These are phyloP conservation scores for Psilopsiagon aymara DNA, from an alignment of 2,113 vertebrate genomes.

Conservation along the genomic window DNA sequence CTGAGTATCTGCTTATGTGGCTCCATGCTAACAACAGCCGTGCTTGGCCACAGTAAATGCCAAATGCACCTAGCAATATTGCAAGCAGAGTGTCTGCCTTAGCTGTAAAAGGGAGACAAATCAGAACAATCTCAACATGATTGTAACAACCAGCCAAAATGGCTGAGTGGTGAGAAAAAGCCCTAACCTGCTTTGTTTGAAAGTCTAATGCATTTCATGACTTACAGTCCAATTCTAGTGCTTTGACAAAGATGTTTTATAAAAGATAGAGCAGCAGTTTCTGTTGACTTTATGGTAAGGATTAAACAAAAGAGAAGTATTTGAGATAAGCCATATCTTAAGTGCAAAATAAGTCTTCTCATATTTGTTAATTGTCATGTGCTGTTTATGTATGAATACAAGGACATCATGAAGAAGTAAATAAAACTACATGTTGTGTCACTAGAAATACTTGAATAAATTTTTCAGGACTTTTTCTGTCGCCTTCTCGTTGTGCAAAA, in stretches of 20 bases:
- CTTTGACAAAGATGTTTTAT: neutral
- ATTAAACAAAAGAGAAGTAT: neutral
- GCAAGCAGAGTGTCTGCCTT: neutral
- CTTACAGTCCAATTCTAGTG: neutral
- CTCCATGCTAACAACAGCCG: neutral
- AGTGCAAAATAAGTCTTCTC: neutral
- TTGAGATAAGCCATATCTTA: neutral
- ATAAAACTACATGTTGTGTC: neutral
- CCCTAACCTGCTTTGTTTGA: neutral
- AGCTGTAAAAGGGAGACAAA: neutral
- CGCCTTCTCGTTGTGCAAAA: neutral
- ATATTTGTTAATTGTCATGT: neutral
- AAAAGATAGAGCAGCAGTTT: constrained; percentile 1
- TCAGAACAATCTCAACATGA: neutral
- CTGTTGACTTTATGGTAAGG: neutral
- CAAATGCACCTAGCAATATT: neutral
- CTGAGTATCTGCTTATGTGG: neutral
- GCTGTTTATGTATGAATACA: neutral
- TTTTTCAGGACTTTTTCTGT: neutral
- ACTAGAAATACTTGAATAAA: neutral
- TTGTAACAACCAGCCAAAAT: neutral
- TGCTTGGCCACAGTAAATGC: neutral
- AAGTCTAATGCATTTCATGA: neutral
- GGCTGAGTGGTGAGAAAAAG: neutral
- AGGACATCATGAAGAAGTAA: neutral